A percentile compares a stretch with the other conserved stretches of the same genome.
Conservation (phyloP, 2,113 vertebrate species). For the Erythrocebus patas region DNA sequence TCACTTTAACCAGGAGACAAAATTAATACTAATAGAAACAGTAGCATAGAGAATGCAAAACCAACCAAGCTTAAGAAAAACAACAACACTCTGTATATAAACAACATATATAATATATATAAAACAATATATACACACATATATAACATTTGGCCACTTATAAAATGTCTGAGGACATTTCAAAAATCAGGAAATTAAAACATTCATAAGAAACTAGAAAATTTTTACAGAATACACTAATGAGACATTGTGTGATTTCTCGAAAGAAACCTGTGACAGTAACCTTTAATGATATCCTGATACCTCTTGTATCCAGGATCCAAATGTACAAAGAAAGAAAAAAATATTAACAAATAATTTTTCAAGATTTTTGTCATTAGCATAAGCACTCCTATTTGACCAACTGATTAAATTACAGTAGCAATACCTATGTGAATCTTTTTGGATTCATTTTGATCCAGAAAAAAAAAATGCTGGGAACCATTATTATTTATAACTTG, state of each 20-base stretch:
- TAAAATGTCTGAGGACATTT: constrained; percentile 5
- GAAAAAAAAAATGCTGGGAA: constrained; percentile 41
- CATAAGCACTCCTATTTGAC: not conserved
- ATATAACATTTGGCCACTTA: not conserved
- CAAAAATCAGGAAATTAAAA: constrained; percentile 31
- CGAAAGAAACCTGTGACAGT: constrained; percentile 20
- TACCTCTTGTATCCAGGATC: not conserved
- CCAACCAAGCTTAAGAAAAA: not conserved
- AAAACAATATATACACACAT: not conserved
- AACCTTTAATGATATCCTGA: not conserved
- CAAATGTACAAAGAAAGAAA: not conserved
- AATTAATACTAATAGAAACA: constrained; percentile 43
- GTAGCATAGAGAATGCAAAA: not conserved
- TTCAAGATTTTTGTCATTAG: constrained; percentile 9
- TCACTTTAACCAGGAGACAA: not conserved
- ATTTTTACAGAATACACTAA: not conserved
- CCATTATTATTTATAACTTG: constrained; percentile 73
- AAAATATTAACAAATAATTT: not conserved
- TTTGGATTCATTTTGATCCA: constrained; percentile 50
- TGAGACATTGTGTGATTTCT: not conserved
- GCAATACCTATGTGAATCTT: constrained; percentile 42
- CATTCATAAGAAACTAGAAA: not conserved
- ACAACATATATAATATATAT: not conserved
- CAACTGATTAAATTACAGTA: constrained; percentile 13
- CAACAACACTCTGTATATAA: not conserved